phyloP scores from a whole-genome alignment of 1,140 invertebrate genomes.

The Trachelipus rathkii region DNA sequence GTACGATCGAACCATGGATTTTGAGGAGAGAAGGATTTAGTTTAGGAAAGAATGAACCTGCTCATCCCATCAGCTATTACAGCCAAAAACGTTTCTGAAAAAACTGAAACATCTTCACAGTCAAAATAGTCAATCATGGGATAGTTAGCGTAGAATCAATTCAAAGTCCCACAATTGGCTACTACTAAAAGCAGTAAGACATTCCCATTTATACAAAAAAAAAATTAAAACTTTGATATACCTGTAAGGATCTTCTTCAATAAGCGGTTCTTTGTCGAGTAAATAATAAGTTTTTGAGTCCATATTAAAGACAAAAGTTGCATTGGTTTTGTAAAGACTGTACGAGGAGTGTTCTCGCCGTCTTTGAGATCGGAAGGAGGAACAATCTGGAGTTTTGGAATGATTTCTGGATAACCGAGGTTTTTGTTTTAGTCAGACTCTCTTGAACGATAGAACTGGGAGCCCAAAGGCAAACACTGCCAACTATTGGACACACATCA shows the following conservation, averaged over 20 bases:
- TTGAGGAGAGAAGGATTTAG: no score
- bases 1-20: no score
- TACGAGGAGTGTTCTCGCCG: no score
- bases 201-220: constrained; percentile 22
- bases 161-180: no score
- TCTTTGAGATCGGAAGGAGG: background rate
- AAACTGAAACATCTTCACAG: no score
- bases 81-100: no score
- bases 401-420: background rate
- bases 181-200: no score
- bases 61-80: no score
- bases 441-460: constrained; percentile 56
- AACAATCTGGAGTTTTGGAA: background rate
- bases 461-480: constrained; percentile 54
- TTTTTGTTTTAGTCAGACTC: constrained; percentile 33
- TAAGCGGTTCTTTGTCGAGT: constrained; percentile 60
- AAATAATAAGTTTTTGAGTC: constrained; percentile 62
- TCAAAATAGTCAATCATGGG: no score
- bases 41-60: no score
- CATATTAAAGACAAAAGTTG: constrained; percentile 64
- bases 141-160: no score
- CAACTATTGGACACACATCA: constrained; percentile 58
- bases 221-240: constrained; percentile 46
- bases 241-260: constrained; percentile 56
- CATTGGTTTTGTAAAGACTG: constrained; percentile 40